Conservation (phyloP, 2,888 invertebrate genomes). For the Limnephilus marmoratus region DNA sequence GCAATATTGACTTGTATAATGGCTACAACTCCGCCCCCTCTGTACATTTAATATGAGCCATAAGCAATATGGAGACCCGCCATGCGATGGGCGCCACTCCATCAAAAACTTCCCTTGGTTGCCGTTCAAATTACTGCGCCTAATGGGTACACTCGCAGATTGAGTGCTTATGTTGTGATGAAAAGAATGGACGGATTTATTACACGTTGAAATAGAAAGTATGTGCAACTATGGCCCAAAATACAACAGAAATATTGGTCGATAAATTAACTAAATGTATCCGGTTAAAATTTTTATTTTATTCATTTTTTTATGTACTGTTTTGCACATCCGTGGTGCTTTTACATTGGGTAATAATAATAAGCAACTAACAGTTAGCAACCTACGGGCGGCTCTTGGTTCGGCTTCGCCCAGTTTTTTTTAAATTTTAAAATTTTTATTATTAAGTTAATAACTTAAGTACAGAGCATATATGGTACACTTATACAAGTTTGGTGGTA, state of each 20-base stretch:
- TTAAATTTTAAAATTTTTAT: too few relatives aligned
- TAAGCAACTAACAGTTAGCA: too few relatives aligned
- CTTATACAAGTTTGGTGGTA: too few relatives aligned
- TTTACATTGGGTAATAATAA: too few relatives aligned
- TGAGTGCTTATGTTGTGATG: background rate
- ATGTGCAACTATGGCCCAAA: background rate
- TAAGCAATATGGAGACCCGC: constrained; percentile 23
- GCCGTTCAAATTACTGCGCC: background rate
- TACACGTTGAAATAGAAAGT: background rate
- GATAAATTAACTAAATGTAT: background rate
- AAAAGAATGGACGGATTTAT: background rate
- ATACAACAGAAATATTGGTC: background rate
- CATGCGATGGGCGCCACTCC: constrained; percentile 17
- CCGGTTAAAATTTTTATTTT: too few relatives aligned
- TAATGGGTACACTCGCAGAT: background rate
- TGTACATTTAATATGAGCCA: background rate
- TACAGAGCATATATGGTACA: too few relatives aligned
- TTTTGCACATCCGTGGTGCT: too few relatives aligned
- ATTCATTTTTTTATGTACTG: too few relatives aligned
- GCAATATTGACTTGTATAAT: constrained; percentile 57
- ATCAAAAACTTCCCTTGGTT: constrained; percentile 24
- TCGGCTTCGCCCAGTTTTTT: too few relatives aligned
- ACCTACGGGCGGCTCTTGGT: too few relatives aligned
- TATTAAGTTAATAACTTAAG: too few relatives aligned
- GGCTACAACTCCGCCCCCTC: constrained; percentile 8